Base-by-base conservation (phyloP, 2,888 invertebrate genomes). In the Hymenopus coronatus region DNA sequence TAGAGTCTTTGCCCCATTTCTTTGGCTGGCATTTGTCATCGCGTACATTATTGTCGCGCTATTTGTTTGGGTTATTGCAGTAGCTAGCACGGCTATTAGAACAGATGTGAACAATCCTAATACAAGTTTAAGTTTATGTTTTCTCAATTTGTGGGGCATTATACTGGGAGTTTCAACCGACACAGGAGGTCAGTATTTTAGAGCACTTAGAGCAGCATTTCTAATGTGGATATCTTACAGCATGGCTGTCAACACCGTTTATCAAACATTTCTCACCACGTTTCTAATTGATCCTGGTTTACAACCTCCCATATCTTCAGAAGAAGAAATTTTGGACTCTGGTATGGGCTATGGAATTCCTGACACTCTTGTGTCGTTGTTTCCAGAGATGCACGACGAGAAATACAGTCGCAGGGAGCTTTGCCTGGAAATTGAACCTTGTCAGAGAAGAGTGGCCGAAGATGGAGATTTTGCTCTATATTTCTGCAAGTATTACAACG, bases 251-350 rank as follows among this genome's bases (percentile, higher is more conserved):
- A 89, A 89, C 70, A 89, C 87, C 1, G 85, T 86, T 20, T 89
- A 89, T n/a, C 89, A 86, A 28, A 89, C 89, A 6, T 89, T 83
- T 30, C 89, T 89, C 27, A 83, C 86, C 9, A 83, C 28, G 20
- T 85, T 86, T 86, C 82, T 89, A n/a, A 86, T 83, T 25, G 83
- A 89, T 70, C 89, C 89, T 3, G 86, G 85, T n/a, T 40, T 82
- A 7, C 85, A 89, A 27, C 86, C 46, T 8, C 89, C 86, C 30
- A 54, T 89, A 14, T 46, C 86, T 3, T 83, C 86, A 20, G 86
- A 83, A n/a, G 86, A 86, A 28, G 89, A 89, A 20, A 83, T 89
- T 28, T 27, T 89, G 15, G 46, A 27, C 70, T 89, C 89, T 12
- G 87, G 87, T 4, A 89, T 89, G 15, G 28, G 25, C 3, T 89